A percentile compares a stretch with the other conserved stretches of the same genome.
Conservation (phyloP, 2,113 vertebrate genomes). For the Lepus europaeus region DNA sequence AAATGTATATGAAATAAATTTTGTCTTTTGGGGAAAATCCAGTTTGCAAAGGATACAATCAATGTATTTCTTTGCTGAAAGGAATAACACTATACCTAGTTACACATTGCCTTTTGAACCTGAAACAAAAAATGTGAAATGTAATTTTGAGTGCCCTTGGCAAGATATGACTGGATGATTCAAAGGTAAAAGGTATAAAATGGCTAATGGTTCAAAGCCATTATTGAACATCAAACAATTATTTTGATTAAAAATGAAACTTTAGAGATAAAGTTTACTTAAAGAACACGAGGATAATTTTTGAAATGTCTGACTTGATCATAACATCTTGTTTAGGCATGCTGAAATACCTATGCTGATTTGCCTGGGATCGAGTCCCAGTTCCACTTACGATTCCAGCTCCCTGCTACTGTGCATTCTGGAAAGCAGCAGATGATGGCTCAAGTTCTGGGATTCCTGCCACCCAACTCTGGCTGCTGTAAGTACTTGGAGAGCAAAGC, state of each 20-base stretch:
- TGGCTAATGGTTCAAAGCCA: conserved; percentile 68
- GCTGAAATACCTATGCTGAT: too few species aligned
- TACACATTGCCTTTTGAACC: conserved; percentile 26
- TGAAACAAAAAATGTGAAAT: conserved; percentile 50
- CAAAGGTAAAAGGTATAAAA: conserved; percentile 73
- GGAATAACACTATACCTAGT: neutral
- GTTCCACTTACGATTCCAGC: too few species aligned
- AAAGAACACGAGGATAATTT: neutral
- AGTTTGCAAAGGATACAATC: neutral
- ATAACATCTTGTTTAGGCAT: too few species aligned
- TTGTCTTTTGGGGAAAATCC: neutral
- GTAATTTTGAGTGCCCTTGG: conserved; percentile 52
- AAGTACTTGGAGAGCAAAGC: too few species aligned
- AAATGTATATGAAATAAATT: neutral
- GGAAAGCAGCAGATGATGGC: too few species aligned
- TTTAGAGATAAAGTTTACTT: conserved; percentile 59
- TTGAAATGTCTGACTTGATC: too few species aligned
- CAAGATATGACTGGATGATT: conserved; percentile 62
- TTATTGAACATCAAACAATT: conserved; percentile 64
- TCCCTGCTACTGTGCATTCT: too few species aligned
- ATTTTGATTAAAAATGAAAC: conserved; percentile 71
- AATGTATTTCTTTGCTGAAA: neutral
- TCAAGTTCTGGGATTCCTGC: too few species aligned
- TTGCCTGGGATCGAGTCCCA: too few species aligned
- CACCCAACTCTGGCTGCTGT: too few species aligned